Evolutionary conservation across 2,797 vertebrate genomes (phyloP).

Genomic region (Clamator glandarius): DNA sequence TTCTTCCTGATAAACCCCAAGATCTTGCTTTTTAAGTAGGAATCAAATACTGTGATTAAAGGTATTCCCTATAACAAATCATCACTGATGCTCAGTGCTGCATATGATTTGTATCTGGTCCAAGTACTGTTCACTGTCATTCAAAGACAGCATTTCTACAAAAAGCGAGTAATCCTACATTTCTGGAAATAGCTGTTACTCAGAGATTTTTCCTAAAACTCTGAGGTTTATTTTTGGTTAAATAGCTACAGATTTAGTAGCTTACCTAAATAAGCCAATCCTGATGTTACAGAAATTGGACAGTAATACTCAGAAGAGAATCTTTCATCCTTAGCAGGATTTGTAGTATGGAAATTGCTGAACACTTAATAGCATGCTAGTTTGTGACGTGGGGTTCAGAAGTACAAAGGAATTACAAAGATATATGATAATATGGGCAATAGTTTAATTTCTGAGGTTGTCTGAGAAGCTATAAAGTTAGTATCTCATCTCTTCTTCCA

Average conservation of each 20-base stretch:
- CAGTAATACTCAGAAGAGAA: constrained; percentile 22
- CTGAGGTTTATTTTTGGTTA: constrained; percentile 14
- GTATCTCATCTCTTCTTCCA: constrained; percentile 41
- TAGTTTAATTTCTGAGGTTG: constrained; percentile 61
- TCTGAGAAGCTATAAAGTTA: constrained; percentile 51
- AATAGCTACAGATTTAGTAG: neutral
- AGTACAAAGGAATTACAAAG: constrained; percentile 59
- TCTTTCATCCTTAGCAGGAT: constrained; percentile 38
- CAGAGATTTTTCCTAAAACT: neutral
- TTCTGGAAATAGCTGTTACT: constrained; percentile 26
- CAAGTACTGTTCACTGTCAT: neutral
- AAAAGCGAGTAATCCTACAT: neutral
- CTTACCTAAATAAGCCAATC: constrained; percentile 42
- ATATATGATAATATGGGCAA: constrained; percentile 53
- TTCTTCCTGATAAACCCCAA: neutral
- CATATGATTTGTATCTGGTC: neutral
- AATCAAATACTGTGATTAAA: neutral
- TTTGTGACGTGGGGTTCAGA: constrained; percentile 56
- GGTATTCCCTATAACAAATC: neutral
- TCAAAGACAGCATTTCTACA: neutral
- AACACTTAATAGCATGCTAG: constrained; percentile 30
- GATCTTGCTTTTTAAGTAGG: neutral
- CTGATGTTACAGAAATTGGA: constrained; percentile 4
- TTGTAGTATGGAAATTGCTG: constrained; percentile 57
- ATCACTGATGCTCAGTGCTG: neutral